Conservation (phyloP, 1,140 invertebrate species). For the Prorops nasuta region DNA sequence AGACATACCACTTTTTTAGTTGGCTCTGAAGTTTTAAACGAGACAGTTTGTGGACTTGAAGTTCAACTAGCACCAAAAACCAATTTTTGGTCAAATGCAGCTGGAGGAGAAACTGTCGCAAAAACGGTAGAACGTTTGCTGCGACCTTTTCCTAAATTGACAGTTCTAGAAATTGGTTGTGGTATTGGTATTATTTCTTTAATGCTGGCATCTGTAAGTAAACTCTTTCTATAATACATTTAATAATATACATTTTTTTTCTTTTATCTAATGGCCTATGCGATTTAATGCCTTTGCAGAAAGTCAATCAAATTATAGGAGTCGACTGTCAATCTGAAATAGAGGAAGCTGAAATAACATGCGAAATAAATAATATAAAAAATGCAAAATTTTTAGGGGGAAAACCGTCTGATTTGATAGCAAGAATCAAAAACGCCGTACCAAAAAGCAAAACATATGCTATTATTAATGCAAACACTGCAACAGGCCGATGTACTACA, state of each 20-base stretch:
- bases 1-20: slow-evolving; percentile 47
- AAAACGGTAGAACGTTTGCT: slow-evolving; percentile 42
- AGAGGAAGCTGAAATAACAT: slow-evolving; percentile 50
- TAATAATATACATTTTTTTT: slow-evolving; percentile 10
- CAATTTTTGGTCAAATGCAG: slow-evolving; percentile 48
- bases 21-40: slow-evolving; percentile 51
- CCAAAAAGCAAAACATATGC: slow-evolving; percentile 37
- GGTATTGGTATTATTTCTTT: slow-evolving; percentile 50
- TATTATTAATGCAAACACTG: slow-evolving; percentile 45
- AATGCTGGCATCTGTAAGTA: slow-evolving; percentile 46
- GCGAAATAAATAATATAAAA: slow-evolving; percentile 48
- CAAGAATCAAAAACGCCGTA: slow-evolving; percentile 30
- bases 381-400: slow-evolving; percentile 50
- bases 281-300: slow-evolving; percentile 29
- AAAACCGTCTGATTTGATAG: slow-evolving; percentile 36
- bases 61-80: slow-evolving; percentile 51
- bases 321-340: slow-evolving; percentile 48
- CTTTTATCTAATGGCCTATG: too few relatives aligned
- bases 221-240: not conserved
- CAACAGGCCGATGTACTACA: slow-evolving; percentile 43
- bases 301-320: slow-evolving; percentile 50
- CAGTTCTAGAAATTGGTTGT: slow-evolving; percentile 50
- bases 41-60: slow-evolving; percentile 47
- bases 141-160: slow-evolving; percentile 13
- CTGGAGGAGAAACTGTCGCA: slow-evolving; percentile 45